A percentile compares a stretch with the other conserved stretches of the same genome.
Conservation (phyloP, 2,113 vertebrate genomes). For the Galbula dea region DNA sequence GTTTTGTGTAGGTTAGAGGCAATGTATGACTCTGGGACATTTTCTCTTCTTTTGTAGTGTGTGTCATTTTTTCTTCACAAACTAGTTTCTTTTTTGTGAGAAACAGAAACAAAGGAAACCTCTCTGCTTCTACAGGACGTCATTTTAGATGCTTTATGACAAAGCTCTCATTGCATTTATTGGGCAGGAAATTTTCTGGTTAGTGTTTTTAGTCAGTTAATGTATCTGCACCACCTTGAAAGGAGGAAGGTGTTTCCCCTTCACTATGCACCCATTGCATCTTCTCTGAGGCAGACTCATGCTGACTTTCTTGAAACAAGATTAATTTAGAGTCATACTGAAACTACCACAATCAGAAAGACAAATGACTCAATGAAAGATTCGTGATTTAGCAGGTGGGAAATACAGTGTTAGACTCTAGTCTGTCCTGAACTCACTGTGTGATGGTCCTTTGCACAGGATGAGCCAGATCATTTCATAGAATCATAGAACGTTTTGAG, state of each 20-base stretch:
- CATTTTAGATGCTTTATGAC: conserved; percentile 3
- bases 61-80: not conserved
- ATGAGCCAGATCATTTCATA: not conserved
- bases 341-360: not conserved
- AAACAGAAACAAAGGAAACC: conserved; percentile 18
- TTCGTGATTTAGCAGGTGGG: not conserved
- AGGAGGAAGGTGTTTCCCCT: conserved; percentile 34
- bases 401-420: not conserved
- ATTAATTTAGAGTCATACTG: not conserved
- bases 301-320: conserved; percentile 9
- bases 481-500: too few relatives aligned
- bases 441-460: not conserved
- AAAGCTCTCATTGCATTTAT: not conserved
- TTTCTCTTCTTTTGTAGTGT: not conserved
- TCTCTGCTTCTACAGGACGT: not conserved
- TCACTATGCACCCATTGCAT: not conserved
- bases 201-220: not conserved
- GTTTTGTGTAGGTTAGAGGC: not conserved
- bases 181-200: conserved; percentile 14
- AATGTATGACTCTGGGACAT: not conserved
- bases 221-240: not conserved
- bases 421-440: not conserved
- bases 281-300: not conserved
- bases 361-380: not conserved
- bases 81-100: not conserved